Percentiles rank a stretch among this genome's conserved stretches.
These are phyloP conservation scores for Cylloceria caligata DNA, from an alignment of 2,888 invertebrate species.

Conservation along the genomic window DNA sequence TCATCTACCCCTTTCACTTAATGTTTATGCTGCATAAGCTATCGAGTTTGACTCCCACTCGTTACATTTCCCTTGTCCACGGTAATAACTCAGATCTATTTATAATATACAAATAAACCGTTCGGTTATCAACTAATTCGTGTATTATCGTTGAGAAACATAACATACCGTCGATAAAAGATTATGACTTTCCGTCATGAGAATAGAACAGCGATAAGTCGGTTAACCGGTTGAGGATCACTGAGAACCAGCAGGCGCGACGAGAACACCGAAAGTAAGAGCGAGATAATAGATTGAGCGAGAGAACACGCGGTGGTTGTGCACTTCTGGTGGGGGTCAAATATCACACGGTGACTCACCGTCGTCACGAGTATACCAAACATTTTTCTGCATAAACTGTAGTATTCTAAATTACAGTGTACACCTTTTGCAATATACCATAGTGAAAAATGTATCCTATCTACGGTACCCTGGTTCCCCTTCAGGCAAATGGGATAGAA, in stretches of 20 bases:
- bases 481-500: background rate
- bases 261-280: conserved; percentile 50
- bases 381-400: conserved; percentile 45
- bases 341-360: conserved; percentile 80
- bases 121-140: conserved; percentile 4
- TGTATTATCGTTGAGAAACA: background rate
- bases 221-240: conserved; percentile 72
- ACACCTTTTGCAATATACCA: conserved; percentile 35
- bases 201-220: background rate
- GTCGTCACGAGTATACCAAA: conserved; percentile 59
- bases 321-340: conserved; percentile 78
- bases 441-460: conserved; percentile 20
- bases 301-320: conserved; percentile 48
- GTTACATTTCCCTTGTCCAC: background rate
- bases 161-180: background rate
- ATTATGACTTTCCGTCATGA: too few species aligned
- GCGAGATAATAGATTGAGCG: conserved; percentile 33
- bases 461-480: background rate
- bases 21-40: background rate
- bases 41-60: background rate
- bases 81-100: background rate
- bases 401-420: conserved; percentile 31
- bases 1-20: conserved; percentile 19
- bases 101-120: background rate
- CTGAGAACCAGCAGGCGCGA: conserved; percentile 74